These are phyloP conservation scores for Therioaphis trifolii DNA, from an alignment of 2,888 invertebrate species.

Conservation along the genomic window DNA sequence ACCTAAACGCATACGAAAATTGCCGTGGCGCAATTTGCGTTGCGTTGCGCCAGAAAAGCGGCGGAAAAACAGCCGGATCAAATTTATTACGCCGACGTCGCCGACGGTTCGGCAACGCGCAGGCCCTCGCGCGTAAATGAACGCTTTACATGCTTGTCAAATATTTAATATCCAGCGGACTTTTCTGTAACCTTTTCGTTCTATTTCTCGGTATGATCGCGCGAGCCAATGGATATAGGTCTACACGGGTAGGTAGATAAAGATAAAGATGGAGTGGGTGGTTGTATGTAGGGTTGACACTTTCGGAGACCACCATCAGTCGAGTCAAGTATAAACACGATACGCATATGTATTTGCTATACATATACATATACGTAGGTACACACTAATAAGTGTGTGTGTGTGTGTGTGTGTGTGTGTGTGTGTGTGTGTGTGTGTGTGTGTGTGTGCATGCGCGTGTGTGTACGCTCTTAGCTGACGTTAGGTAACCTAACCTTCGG, in stretches of 20 bases:
- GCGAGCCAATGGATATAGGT: too few relatives aligned
- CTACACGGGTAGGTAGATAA: too few relatives aligned
- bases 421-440: too few relatives aligned
- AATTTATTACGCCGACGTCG: slow-evolving; percentile 15
- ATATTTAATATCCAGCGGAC: neutral
- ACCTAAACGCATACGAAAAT: too few relatives aligned
- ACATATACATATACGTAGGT: neutral
- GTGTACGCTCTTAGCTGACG: too few relatives aligned
- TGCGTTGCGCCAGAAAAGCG: slow-evolving; percentile 53
- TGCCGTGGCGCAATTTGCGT: slow-evolving; percentile 34
- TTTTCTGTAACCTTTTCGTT: neutral
- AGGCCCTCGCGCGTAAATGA: slow-evolving; percentile 5
- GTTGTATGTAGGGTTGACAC: too few relatives aligned
- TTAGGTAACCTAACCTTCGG: slow-evolving; percentile 34
- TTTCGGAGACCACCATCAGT: neutral
- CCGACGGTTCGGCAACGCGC: neutral
- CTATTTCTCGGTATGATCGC: too few relatives aligned
- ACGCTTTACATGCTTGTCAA: slow-evolving; percentile 46
- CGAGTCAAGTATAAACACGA: neutral
- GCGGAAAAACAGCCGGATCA: slow-evolving; percentile 61
- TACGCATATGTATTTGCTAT: neutral
- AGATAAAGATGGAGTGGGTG: too few relatives aligned
- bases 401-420: too few relatives aligned
- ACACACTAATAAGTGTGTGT: too few relatives aligned
- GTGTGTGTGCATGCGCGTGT: neutral